phyloP scores from a whole-genome alignment of 2,113 vertebrate species.

The Peromyscus polionotus region DNA sequence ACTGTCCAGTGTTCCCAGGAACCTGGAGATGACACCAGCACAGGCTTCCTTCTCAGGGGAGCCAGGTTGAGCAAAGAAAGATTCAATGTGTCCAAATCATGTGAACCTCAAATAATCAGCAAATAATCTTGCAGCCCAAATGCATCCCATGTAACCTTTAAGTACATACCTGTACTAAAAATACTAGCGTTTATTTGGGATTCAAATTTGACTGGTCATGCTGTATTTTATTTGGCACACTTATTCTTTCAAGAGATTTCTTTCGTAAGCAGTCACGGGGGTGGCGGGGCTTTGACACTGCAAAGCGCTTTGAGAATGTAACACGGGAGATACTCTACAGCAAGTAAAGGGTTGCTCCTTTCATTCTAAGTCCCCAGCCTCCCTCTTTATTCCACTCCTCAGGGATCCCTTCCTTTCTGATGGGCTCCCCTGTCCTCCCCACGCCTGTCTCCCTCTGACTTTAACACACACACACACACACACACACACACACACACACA shows the following conservation, averaged over 20 bases:
- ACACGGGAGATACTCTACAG: background rate
- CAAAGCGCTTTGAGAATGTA: background rate
- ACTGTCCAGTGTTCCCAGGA: background rate
- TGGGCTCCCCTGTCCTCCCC: background rate
- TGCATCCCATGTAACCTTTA: background rate
- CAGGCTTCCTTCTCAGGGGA: background rate
- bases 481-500: fast-evolving
- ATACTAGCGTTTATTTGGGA: background rate
- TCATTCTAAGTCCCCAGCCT: background rate
- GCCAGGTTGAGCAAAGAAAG: background rate
- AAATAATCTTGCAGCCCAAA: background rate
- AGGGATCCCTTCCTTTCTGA: background rate
- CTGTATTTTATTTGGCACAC: slow-evolving; percentile 32
- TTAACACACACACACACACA: fast-evolving
- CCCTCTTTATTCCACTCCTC: background rate
- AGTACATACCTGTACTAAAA: slow-evolving; percentile 20
- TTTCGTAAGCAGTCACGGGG: background rate
- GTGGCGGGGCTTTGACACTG: background rate
- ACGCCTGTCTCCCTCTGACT: background rate
- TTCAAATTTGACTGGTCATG: background rate
- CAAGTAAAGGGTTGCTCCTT: background rate
- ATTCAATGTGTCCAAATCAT: background rate
- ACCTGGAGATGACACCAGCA: background rate
- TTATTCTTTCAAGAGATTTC: background rate
- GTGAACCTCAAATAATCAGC: slow-evolving; percentile 3